Evolutionary conservation across 2,888 invertebrate genomes (phyloP).

Genomic region (Hemaris fuciformis): DNA sequence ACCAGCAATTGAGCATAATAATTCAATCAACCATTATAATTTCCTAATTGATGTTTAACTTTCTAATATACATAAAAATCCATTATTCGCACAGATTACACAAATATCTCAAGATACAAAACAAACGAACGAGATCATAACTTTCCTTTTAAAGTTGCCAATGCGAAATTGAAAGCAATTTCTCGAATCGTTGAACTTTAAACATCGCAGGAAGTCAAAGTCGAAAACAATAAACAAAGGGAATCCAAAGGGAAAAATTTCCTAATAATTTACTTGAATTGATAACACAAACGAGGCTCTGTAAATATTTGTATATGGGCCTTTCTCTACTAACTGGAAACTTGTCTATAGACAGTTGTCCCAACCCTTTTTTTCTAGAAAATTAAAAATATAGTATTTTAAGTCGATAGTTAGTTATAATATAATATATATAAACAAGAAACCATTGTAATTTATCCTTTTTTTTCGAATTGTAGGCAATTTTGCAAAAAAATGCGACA

Average conservation of each 20-base stretch:
- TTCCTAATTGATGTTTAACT: not conserved
- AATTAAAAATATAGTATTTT: no score
- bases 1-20: not conserved
- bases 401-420: no score
- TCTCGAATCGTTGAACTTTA: conserved; percentile 49
- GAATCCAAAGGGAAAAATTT: conserved; percentile 49
- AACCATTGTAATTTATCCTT: no score
- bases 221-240: conserved; percentile 62
- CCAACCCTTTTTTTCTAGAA: no score
- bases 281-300: conserved; percentile 1
- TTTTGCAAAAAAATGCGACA: no score
- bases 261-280: conserved; percentile 46
- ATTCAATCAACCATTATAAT: not conserved
- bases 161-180: conserved; percentile 50
- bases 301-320: not conserved
- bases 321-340: no score
- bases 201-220: conserved; percentile 55
- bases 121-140: conserved; percentile 35
- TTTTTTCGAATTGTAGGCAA: no score
- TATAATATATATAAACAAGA: no score
- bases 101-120: conserved; percentile 6
- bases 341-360: no score
- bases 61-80: conserved; percentile 5
- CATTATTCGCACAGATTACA: conserved; percentile 24
- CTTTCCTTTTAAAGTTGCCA: conserved; percentile 35